Evolutionary conservation across 2,888 invertebrate genomes (phyloP).

Genomic region (Cylloceria caligata): DNA sequence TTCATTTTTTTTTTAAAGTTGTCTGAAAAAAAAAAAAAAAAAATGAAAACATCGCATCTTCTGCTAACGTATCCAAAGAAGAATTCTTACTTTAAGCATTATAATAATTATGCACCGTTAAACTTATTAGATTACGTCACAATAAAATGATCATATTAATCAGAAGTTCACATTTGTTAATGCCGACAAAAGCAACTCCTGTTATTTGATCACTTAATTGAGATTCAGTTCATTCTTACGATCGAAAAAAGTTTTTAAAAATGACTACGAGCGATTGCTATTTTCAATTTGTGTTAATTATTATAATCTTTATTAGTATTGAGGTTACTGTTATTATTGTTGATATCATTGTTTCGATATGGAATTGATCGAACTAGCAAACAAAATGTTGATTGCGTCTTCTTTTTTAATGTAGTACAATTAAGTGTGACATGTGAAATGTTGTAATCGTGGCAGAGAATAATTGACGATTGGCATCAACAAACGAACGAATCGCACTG

Average conservation of each 20-base stretch:
- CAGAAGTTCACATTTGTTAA: background rate
- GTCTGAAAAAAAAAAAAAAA: background rate
- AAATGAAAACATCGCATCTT: background rate
- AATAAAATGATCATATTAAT: background rate
- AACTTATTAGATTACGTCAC: background rate
- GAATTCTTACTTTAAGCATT: background rate
- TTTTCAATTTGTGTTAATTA: background rate
- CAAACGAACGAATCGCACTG: slow-evolving; percentile 40
- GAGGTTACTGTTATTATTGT: background rate
- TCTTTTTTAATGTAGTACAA: slow-evolving; percentile 11
- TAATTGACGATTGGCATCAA: slow-evolving; percentile 2
- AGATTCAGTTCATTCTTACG: background rate
- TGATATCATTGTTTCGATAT: background rate
- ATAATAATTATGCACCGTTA: background rate
- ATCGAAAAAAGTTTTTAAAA: background rate
- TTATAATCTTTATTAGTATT: background rate
- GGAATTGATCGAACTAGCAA: background rate
- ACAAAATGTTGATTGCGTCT: background rate
- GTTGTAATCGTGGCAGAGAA: slow-evolving; percentile 11
- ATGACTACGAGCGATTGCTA: background rate
- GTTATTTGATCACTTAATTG: background rate
- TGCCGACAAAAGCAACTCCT: background rate
- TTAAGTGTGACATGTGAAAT: background rate
- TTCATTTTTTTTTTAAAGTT: slow-evolving; percentile 4
- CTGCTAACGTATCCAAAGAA: background rate